A percentile compares a stretch with the other conserved stretches of the same genome.
phyloP scores from a whole-genome alignment of 2,113 vertebrate species.

The Gymnorhina tibicen region DNA sequence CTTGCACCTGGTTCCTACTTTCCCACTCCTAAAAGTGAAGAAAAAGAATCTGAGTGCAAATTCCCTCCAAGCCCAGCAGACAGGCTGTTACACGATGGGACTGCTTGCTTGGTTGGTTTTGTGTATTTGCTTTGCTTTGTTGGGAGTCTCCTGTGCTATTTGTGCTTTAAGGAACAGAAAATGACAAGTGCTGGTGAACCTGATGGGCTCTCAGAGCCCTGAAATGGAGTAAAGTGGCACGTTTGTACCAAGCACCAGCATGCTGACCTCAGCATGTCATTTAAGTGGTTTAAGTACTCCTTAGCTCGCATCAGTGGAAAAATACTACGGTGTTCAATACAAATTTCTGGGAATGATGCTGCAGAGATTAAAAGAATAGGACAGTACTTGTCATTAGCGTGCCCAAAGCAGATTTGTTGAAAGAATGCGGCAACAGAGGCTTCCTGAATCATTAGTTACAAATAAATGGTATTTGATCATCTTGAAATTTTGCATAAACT shows the following conservation, averaged over 20 bases:
- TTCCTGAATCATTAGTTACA: background rate
- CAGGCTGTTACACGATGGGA: background rate
- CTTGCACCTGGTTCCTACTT: background rate
- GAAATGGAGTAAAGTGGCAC: background rate
- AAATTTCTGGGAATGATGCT: background rate
- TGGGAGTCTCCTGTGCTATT: background rate
- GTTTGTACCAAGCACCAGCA: rapidly evolving
- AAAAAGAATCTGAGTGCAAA: background rate
- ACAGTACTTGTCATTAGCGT: slow-evolving; percentile 8
- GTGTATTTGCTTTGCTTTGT: background rate
- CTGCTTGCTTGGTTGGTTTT: slow-evolving; percentile 8
- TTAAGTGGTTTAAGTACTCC: background rate
- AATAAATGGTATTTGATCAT: slow-evolving; percentile 27
- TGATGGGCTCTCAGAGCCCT: background rate
- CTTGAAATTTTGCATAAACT: background rate
- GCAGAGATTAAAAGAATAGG: background rate
- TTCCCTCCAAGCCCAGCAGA: background rate
- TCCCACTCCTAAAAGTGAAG: background rate
- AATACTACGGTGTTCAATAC: background rate
- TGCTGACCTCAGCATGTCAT: background rate
- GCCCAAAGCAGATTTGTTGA: slow-evolving; percentile 10
- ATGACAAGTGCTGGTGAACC: background rate
- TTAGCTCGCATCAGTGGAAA: background rate
- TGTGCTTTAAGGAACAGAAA: slow-evolving; percentile 9
- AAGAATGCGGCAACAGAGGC: background rate